Evolutionary conservation across 2,888 invertebrate genomes (phyloP).

Genomic region (Morpho helenor): DNA sequence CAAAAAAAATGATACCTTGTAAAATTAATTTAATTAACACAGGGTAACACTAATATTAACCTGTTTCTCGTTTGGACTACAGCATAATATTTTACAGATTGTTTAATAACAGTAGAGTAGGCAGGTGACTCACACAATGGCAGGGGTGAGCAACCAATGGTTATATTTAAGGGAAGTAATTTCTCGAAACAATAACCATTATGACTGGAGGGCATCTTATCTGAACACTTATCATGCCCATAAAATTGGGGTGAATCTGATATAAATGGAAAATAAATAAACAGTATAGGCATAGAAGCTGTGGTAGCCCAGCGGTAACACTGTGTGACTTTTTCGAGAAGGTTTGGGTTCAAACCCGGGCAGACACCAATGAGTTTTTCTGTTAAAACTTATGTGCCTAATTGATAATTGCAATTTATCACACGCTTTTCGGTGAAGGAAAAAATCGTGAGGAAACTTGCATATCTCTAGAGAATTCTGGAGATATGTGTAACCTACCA

Average conservation of each 20-base stretch:
- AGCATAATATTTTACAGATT: slow-evolving; percentile 8
- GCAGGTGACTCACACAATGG: slow-evolving; percentile 32
- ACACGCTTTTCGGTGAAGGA: too few species aligned
- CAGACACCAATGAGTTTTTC: too few species aligned
- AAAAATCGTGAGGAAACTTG: too few species aligned
- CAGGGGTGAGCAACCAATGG: slow-evolving; percentile 27
- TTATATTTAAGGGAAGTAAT: slow-evolving; percentile 20
- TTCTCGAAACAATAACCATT: slow-evolving; percentile 32
- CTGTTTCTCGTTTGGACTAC: background rate
- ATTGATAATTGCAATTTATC: too few species aligned
- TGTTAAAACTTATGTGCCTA: too few species aligned
- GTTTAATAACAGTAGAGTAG: slow-evolving; percentile 17
- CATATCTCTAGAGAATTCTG: too few species aligned
- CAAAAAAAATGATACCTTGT: too few species aligned
- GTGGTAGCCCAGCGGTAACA: too few species aligned
- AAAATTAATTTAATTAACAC: background rate
- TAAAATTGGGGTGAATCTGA: slow-evolving; percentile 21
- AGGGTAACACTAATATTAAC: background rate
- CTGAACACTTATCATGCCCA: slow-evolving; percentile 29
- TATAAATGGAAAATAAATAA: slow-evolving; percentile 22
- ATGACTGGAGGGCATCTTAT: slow-evolving; percentile 31
- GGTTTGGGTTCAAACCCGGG: too few species aligned
- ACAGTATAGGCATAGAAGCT: background rate
- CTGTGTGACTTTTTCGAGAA: too few species aligned
- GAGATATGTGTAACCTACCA: too few species aligned